A percentile compares a stretch with the other conserved stretches of the same genome.
phyloP scores from a whole-genome alignment of 2,797 vertebrate genomes.

The Peromyscus attwateri region DNA sequence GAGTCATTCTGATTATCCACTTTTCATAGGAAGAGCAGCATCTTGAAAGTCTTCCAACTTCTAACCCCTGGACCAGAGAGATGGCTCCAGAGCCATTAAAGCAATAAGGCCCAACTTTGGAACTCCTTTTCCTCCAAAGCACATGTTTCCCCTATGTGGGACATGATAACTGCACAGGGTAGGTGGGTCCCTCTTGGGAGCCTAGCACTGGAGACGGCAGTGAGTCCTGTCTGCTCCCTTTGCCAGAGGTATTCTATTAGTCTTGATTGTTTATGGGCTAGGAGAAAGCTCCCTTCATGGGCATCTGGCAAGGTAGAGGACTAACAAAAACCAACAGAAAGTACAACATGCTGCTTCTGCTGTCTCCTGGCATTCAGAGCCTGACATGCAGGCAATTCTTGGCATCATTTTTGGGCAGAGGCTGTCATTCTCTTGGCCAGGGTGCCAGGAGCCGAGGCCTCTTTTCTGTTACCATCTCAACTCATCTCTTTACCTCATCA shows the following conservation, averaged over 20 bases:
- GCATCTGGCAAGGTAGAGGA: background rate
- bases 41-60: constrained; percentile 7
- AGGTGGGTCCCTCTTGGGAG: background rate
- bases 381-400: background rate
- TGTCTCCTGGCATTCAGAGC: constrained; percentile 41
- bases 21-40: background rate
- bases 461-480: background rate
- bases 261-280: background rate
- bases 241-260: background rate
- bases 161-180: background rate
- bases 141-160: background rate
- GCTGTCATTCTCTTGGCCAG: background rate
- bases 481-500: background rate
- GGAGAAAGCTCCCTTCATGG: background rate
- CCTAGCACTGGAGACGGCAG: background rate
- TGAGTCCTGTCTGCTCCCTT: background rate
- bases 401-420: constrained; percentile 45
- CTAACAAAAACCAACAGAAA: constrained; percentile 2
- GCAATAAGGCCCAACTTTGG: background rate
- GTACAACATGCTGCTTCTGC: background rate
- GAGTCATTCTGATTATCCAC: background rate
- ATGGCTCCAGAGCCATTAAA: background rate
- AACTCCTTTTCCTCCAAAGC: fast-evolving
- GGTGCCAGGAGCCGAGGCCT: background rate
- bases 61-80: constrained; percentile 19